These are phyloP conservation scores for Polypterus bichir DNA, from an alignment of 2,113 vertebrate genomes.

Conservation along the genomic window DNA sequence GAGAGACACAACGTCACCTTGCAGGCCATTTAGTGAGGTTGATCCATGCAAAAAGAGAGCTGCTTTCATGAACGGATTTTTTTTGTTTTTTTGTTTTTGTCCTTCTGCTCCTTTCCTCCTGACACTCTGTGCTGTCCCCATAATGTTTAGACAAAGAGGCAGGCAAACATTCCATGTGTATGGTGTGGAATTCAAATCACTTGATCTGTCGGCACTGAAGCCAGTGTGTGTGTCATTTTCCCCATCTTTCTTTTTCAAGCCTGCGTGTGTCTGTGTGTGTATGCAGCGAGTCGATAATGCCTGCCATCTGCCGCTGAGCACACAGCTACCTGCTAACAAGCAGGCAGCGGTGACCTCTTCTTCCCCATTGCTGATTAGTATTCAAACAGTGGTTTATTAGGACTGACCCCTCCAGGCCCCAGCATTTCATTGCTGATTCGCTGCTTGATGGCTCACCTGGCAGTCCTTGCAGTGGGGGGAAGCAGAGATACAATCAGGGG, in stretches of 20 bases:
- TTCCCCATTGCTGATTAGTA: conserved; percentile 59
- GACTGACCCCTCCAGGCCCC: conserved; percentile 56
- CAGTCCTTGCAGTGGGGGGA: conserved; percentile 49
- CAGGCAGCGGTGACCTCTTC: conserved; percentile 58
- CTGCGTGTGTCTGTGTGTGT: conserved; percentile 13
- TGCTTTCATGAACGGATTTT: not conserved
- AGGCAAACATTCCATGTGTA: conserved; percentile 64
- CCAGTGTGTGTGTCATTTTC: conserved; percentile 29
- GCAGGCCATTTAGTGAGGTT: no score
- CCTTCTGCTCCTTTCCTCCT: no score
- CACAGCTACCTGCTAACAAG: conserved; percentile 63
- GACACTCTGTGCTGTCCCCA: conserved; percentile 8
- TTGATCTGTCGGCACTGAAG: conserved; percentile 47
- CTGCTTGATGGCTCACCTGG: conserved; percentile 59
- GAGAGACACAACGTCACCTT: no score
- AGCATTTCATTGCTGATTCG: conserved; percentile 47
- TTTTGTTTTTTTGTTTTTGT: not conserved
- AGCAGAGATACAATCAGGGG: conserved; percentile 56
- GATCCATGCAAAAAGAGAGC: not conserved
- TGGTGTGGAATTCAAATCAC: conserved; percentile 64
- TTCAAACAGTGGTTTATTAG: conserved; percentile 59
- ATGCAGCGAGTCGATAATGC: conserved; percentile 65
- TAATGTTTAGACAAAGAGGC: conserved; percentile 54
- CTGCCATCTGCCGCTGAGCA: conserved; percentile 70
- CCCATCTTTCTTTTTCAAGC: not conserved